Percentiles rank a stretch among this genome's conserved stretches.
These are phyloP conservation scores for Agrochola litura DNA, from an alignment of 2,888 invertebrate species.

Conservation along the genomic window DNA sequence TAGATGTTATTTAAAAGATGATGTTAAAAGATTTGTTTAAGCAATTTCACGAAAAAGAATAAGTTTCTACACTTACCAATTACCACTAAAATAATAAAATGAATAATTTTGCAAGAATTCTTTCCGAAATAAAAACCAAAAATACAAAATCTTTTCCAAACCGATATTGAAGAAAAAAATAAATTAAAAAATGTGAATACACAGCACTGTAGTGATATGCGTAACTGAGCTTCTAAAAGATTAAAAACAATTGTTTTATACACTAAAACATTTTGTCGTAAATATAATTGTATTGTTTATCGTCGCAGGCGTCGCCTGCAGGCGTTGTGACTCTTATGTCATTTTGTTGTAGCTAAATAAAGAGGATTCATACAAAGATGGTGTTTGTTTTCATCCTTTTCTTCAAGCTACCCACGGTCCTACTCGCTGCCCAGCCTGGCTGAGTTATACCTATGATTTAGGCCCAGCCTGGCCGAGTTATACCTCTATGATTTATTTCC, in stretches of 20 bases:
- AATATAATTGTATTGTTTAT: conserved; percentile 80
- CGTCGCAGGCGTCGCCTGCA: conserved; percentile 71
- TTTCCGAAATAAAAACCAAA: not conserved
- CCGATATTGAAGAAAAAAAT: conserved; percentile 79
- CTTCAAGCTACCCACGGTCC: not conserved
- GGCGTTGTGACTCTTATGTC: conserved; percentile 76
- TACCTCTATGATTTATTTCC: too few species aligned
- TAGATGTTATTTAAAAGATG: not conserved
- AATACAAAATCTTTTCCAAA: conserved; percentile 76
- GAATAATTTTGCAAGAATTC: not conserved
- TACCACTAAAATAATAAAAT: not conserved
- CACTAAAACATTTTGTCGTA: conserved; percentile 78
- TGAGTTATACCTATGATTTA: not conserved
- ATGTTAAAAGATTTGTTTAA: not conserved
- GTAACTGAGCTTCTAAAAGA: conserved; percentile 89
- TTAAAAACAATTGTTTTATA: conserved; percentile 86
- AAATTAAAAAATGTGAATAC: conserved; percentile 82
- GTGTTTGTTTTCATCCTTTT: conserved; percentile 51
- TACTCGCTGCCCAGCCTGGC: not conserved
- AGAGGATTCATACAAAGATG: conserved; percentile 83
- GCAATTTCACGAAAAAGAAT: not conserved
- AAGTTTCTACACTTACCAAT: too few species aligned
- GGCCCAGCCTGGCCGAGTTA: not conserved
- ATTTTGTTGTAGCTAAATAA: conserved; percentile 89
- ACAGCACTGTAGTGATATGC: conserved; percentile 90